Base-by-base conservation (phyloP, 2,113 vertebrate genomes). In the Aegithalos caudatus region DNA sequence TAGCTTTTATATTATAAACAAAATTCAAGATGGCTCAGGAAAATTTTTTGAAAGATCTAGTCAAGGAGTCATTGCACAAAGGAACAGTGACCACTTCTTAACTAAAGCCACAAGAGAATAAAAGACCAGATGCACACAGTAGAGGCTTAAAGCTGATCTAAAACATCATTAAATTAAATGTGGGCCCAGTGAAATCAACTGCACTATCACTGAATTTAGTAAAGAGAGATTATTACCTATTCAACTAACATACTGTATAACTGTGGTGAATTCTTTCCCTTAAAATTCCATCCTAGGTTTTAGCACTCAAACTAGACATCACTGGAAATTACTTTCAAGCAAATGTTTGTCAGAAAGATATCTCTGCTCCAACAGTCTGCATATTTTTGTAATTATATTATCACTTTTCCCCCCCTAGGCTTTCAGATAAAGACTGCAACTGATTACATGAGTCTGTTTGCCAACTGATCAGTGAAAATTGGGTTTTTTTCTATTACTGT, bases 401-500 rank as follows among this genome's bases (percentile, higher is more conserved):
- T 44, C 7, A 22, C 18, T 47, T 27, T 19, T 11, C 2, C 5
- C 18, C 18, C 2, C 6, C 6, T 7, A 12, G 53, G 4, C 27
- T 60, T 90, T 70, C 31, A 25, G 42, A 5, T 61, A 14, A 61
- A 64, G 9, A 24, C 17, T 66, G 31, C 8, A 51, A n/a, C 47
- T 48, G 14, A 4, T 50, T 72, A 16, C 5, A 33, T 25, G 19
- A 62, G 7, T 54, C 35, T 67, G 10, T 53, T 25, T 92, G 4
- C 16, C 29, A 85, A 17, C 6, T 58, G 40, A 47, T n/a, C 23
- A 64, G 20, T 24, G 67, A 66, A 62, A 20, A n/a, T 58, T 84
- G 40, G 15, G 1, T 0, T 0, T 21, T 37, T 7, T 27, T 69
- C n/a, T 61, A 9, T 48, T 44, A 8, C 17, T 7, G 47, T 45